A percentile compares a stretch with the other conserved stretches of the same genome.
phyloP scores from a whole-genome alignment of 2,888 invertebrate genomes.

The Melieria crassipennis region DNA sequence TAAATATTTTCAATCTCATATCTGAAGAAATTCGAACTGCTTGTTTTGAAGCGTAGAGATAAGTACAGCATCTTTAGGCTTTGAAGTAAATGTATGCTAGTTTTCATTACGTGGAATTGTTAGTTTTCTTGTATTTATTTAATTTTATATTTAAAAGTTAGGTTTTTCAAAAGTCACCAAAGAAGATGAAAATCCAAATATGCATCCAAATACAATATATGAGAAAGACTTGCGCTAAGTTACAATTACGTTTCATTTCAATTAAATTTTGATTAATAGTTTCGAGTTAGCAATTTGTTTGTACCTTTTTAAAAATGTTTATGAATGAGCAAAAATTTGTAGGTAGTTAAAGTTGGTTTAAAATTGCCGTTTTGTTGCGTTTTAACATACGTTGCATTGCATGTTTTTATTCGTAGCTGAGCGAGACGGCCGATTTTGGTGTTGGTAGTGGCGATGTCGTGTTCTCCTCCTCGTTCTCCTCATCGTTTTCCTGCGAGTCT shows the following conservation, averaged over 20 bases:
- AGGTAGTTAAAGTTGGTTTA: constrained; percentile 8
- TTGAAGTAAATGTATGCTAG: no score
- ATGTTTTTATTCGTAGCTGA: constrained; percentile 53
- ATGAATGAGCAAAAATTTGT: constrained; percentile 19
- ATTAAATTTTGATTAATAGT: not conserved
- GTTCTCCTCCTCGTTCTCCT: constrained; percentile 75
- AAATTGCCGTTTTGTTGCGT: constrained; percentile 19
- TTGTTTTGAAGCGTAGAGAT: no score
- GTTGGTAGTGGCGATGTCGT: constrained; percentile 64
- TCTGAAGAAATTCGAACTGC: no score
- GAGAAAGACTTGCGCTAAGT: no score
- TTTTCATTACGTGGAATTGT: no score
- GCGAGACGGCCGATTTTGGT: constrained; percentile 58
- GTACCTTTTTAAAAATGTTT: constrained; percentile 14
- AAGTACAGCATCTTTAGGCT: no score
- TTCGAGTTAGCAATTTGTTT: constrained; percentile 4
- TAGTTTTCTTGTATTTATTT: not conserved
- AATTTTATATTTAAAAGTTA: not conserved
- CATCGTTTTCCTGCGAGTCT: constrained; percentile 80
- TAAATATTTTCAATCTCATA: no score
- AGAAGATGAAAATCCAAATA: no score
- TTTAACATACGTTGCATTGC: constrained; percentile 24
- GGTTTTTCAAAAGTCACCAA: not conserved
- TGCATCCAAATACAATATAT: no score
- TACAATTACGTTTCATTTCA: not conserved